These are phyloP conservation scores for Hiodon tergisus DNA, from an alignment of 2,113 vertebrate species.

Conservation along the genomic window DNA sequence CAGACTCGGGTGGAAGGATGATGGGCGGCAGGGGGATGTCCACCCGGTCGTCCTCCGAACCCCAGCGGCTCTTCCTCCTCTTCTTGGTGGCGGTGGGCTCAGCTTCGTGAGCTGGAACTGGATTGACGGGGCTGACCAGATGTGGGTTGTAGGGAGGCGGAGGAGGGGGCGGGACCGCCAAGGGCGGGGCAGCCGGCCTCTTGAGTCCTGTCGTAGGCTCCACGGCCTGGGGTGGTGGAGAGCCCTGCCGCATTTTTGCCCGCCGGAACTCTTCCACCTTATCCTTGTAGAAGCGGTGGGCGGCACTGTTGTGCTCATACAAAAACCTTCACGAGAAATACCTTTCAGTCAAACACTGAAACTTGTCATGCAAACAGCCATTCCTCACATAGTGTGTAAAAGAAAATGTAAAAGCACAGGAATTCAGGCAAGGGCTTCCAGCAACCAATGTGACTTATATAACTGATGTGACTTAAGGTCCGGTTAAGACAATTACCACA, in stretches of 20 bases:
- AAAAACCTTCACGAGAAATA: constrained; percentile 69
- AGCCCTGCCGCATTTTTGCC: constrained; percentile 43
- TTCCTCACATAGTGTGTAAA: not conserved
- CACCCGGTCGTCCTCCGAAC: constrained; percentile 85
- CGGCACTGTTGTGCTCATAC: constrained; percentile 78
- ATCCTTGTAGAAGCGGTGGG: constrained; percentile 75
- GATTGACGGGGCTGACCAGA: not conserved
- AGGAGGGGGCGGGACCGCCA: not conserved
- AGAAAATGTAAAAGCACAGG: not conserved
- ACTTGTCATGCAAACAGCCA: no score
- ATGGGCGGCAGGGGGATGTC: constrained; percentile 63
- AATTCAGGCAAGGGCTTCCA: not conserved
- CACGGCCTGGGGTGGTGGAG: constrained; percentile 20
- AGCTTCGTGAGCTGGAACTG: constrained; percentile 29
- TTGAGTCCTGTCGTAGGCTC: constrained; percentile 28
- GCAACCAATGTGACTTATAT: no score
- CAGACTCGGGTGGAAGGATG: constrained; percentile 49
- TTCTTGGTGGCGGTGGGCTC: constrained; percentile 59
- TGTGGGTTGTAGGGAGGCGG: constrained; percentile 53
- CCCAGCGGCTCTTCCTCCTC: constrained; percentile 94
- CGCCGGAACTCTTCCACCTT: constrained; percentile 77
- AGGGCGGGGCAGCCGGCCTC: constrained; percentile 38
- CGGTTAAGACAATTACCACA: not conserved
- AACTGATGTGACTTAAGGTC: not conserved
- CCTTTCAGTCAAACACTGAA: not conserved